A percentile compares a stretch with the other conserved stretches of the same genome.
Conservation (phyloP, 2,113 vertebrate species). For the Thalassarche chlororhynchos region DNA sequence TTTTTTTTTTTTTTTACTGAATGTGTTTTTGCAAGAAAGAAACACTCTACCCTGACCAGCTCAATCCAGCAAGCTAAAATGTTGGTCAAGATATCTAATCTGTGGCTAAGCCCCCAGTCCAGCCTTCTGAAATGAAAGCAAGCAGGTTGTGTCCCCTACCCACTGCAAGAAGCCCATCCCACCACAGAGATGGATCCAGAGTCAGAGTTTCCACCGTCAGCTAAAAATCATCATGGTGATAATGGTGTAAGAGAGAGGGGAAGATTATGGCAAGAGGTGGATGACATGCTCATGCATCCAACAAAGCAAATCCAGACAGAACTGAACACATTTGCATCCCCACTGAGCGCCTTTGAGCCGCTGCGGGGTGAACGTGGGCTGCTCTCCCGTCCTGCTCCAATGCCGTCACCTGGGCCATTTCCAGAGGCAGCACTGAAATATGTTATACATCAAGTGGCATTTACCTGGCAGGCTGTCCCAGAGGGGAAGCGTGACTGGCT, state of each 20-base stretch:
- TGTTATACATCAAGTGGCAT: background rate
- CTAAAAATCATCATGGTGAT: background rate
- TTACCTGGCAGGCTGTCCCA: background rate
- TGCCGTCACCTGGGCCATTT: fast-evolving
- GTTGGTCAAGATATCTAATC: background rate
- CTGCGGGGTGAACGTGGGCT: fast-evolving
- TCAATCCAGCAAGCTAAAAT: background rate
- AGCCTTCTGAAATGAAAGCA: background rate
- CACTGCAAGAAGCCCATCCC: background rate
- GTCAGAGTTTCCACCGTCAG: background rate
- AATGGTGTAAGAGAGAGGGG: background rate
- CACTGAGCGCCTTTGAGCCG: background rate
- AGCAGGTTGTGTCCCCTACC: background rate
- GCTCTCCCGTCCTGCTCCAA: background rate
- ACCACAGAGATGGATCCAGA: background rate
- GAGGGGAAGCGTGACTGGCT: background rate
- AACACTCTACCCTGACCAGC: background rate
- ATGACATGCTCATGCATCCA: background rate
- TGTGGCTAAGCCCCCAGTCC: background rate
- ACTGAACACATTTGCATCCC: background rate
- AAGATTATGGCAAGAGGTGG: background rate
- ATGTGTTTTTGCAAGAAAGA: background rate
- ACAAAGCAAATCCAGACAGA: background rate
- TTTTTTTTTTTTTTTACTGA: background rate
- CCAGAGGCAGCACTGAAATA: background rate